These are phyloP conservation scores for Hyles euphorbiae DNA, from an alignment of 1,140 invertebrate species.

Conservation along the genomic window DNA sequence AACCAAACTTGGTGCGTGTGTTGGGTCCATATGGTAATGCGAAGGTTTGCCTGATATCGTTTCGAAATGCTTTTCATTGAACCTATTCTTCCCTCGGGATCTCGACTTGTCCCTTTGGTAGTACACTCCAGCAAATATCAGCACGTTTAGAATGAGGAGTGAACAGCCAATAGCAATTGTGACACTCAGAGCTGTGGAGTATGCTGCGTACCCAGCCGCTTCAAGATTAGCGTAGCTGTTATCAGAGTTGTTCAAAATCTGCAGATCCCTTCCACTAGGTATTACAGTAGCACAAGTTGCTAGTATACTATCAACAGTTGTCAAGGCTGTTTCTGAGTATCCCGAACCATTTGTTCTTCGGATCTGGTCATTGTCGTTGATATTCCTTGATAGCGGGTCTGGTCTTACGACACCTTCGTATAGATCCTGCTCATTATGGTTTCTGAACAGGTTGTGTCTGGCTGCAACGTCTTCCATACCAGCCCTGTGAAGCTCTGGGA, in stretches of 20 bases:
- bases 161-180: slow-evolving; percentile 93
- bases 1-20: slow-evolving; percentile 82
- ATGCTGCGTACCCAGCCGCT: slow-evolving; percentile 86
- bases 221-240: slow-evolving; percentile 85
- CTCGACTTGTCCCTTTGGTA: slow-evolving; percentile 90
- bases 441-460: slow-evolving; percentile 88
- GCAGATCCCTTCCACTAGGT: slow-evolving; percentile 51
- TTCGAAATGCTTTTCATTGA: slow-evolving; percentile 82
- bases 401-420: slow-evolving; percentile 89
- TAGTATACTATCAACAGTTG: slow-evolving; percentile 65
- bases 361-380: slow-evolving; percentile 49
- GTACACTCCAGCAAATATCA: slow-evolving; percentile 91
- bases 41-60: slow-evolving; percentile 80
- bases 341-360: slow-evolving; percentile 38
- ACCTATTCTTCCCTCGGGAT: slow-evolving; percentile 74
- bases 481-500: slow-evolving; percentile 93
- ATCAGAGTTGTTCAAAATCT: slow-evolving; percentile 77
- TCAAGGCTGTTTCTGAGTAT: slow-evolving; percentile 62
- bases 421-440: slow-evolving; percentile 86
- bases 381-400: slow-evolving; percentile 81
- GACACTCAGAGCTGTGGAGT: slow-evolving; percentile 88
- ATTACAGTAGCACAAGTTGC: slow-evolving; percentile 68
- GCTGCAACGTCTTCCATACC: slow-evolving; percentile 92
- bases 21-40: slow-evolving; percentile 81
- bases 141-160: slow-evolving; percentile 88